Conservation (phyloP, 2,888 invertebrate species). For the Gandaritis pyraliata region DNA sequence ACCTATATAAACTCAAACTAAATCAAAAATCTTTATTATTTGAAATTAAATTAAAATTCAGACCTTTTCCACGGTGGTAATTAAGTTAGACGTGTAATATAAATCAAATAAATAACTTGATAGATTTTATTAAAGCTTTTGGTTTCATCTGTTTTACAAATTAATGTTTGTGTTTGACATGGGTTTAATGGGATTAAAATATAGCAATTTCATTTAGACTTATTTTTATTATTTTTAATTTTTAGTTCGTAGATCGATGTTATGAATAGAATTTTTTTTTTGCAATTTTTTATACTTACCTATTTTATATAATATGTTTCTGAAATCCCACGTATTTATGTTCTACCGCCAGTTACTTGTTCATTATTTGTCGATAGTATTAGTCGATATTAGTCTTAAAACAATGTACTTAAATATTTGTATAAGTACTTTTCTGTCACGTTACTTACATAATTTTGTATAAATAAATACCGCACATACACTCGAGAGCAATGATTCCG, state of each 20-base stretch:
- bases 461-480: too few species aligned
- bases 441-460: slow-evolving; percentile 3
- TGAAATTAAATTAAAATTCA: too few species aligned
- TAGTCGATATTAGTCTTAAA: not conserved
- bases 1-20: too few species aligned
- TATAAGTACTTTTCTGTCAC: not conserved
- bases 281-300: too few species aligned
- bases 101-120: not conserved
- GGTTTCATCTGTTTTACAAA: slow-evolving; percentile 23
- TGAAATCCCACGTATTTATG: not conserved
- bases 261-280: too few species aligned
- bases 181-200: slow-evolving; percentile 10
- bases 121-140: not conserved
- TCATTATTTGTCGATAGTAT: slow-evolving; percentile 11
- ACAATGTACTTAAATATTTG: slow-evolving; percentile 18
- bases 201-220: not conserved
- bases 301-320: too few species aligned
- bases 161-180: slow-evolving; percentile 26
- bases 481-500: too few species aligned
- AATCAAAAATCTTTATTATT: too few species aligned
- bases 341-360: slow-evolving; percentile 15
- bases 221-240: too few species aligned
- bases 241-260: too few species aligned
- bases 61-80: too few species aligned
- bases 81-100: not conserved